Evolutionary conservation across 2,888 invertebrate species (phyloP).

Genomic region (Zygothrica quintamaculata): DNA sequence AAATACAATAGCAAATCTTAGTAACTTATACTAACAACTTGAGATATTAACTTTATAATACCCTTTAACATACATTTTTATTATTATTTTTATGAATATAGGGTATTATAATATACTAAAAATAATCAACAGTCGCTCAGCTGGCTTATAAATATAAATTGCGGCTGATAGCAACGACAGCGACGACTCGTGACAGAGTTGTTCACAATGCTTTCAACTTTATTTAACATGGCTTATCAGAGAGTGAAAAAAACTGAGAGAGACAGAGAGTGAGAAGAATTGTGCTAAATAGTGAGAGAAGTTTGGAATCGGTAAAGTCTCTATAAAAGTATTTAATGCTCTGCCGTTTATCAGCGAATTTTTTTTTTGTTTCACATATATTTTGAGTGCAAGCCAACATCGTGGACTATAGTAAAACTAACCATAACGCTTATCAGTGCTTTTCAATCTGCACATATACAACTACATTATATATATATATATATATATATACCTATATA

Average conservation of each 20-base stretch:
- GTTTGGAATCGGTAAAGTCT: background rate
- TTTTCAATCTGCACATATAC: slow-evolving; percentile 48
- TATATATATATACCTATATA: too few species aligned
- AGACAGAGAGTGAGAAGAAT: background rate
- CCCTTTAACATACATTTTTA: background rate
- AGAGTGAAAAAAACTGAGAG: background rate
- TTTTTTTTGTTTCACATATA: slow-evolving; percentile 12
- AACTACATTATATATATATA: slow-evolving; percentile 35
- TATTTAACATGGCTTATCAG: slow-evolving; percentile 57
- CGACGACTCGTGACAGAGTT: slow-evolving; percentile 62
- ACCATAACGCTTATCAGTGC: slow-evolving; percentile 36
- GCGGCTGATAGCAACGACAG: slow-evolving; percentile 38
- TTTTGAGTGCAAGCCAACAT: slow-evolving; percentile 49
- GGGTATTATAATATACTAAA: slow-evolving; percentile 38
- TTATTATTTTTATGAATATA: background rate
- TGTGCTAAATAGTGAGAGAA: background rate
- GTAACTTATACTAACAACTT: too few species aligned
- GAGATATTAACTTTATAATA: too few species aligned
- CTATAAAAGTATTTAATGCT: background rate
- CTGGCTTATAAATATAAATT: too few species aligned
- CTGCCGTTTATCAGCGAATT: slow-evolving; percentile 43
- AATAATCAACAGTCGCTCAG: slow-evolving; percentile 53
- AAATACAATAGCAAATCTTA: too few species aligned
- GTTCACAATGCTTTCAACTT: slow-evolving; percentile 20
- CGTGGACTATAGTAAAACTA: slow-evolving; percentile 35